Base-by-base conservation (phyloP, 2,888 invertebrate genomes). In the Andrena flavipes region DNA sequence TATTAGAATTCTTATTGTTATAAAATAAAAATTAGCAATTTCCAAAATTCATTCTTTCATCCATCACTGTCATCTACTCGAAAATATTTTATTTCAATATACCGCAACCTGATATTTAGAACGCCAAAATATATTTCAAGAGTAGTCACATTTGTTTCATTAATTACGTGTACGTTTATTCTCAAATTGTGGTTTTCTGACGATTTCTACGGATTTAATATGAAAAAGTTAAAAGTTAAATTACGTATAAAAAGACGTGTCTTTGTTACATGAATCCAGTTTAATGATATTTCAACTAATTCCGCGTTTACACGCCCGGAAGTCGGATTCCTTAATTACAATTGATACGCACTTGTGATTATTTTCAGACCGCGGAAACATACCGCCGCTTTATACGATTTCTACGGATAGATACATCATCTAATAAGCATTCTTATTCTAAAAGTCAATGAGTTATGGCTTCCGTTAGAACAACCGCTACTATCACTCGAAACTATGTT, bases 271-370 rank as follows among this genome's bases (percentile, higher is more conserved):
- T n/a, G 8, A 26, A 29, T 42, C 16, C 16, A 16, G 20, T 65
- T 35, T 23, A 51, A 63, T 26, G 20, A n/a, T 26, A 13, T 30
- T 72, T 51, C 23, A 54, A 59, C 13, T 16, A 29, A 33, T 56
- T 29, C 35, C 20, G 20, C 16, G 13, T 65, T 74, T 30, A 54
- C 20, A 16, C 30, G 35, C 23, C 65, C 42, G 67, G 67, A 74
- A 67, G 56, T 67, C 16, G 29, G 33, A 26, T 59, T 74, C 29
- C 56, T 67, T 74, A 65, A 74, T 74, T 67, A 42, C 56, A 30
- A 67, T 7, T 59, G 56, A 67, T 59, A 59, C 16, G 56, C 54
- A 29, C 54, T 56, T 74, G 1, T 42, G 65, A 67, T 59, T 65
- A 29, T 64, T 33, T 62, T 5, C 13, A 33, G n/a, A 35, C 33